Base-by-base conservation (phyloP, 2,888 invertebrate genomes). In the Ariolimax columbianus region DNA sequence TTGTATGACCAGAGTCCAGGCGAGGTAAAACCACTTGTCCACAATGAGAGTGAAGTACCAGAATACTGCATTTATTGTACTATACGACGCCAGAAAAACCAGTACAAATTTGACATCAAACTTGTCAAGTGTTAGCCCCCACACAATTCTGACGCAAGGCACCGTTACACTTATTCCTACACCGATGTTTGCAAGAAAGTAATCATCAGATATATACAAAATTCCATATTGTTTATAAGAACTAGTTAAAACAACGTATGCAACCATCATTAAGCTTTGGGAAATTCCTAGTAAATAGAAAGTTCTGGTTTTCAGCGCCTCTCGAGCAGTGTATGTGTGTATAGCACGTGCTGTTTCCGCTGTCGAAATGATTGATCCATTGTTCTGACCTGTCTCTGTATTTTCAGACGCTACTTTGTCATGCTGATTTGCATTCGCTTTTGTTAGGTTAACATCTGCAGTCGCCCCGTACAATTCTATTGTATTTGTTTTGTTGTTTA, bases 221-320 rank as follows among this genome's bases (percentile, higher is more conserved):
- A 81, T 14, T 47, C 80, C 80, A 81, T 38, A 81, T 36, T 81
- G 80, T 81, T 81, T 81, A 51, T 81, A 81, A 30, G n/a, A 47
- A 9, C 30, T 70, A 6, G 0, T 47, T 30, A 70, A 70, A 23
- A 70, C 36, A 19, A 47, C 30, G 30, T 33, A 47, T 33, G 33
- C 80, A 30, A 47, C 33, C 36, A 51, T 51, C 6, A 81, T 17
- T 14, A 81, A 70, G 30, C 36, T 4, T n/a, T 40, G 2, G 9
- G 80, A 70, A 33, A 68, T 9, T 33, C 68, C 19, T 19, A 81
- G 11, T 33, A 70, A 30, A 36, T 81, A 81, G 26, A 81, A 81
- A 33, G 47, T 11, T 23, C 11, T 38, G 14, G 51, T 33, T 33
- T 30, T n/a, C 3, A 81, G 80, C 9, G 30, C 36, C 23, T 81